A percentile compares a stretch with the other conserved stretches of the same genome.
Conservation (phyloP, 2,797 vertebrate species). For the Pipistrellus pygmaeus region DNA sequence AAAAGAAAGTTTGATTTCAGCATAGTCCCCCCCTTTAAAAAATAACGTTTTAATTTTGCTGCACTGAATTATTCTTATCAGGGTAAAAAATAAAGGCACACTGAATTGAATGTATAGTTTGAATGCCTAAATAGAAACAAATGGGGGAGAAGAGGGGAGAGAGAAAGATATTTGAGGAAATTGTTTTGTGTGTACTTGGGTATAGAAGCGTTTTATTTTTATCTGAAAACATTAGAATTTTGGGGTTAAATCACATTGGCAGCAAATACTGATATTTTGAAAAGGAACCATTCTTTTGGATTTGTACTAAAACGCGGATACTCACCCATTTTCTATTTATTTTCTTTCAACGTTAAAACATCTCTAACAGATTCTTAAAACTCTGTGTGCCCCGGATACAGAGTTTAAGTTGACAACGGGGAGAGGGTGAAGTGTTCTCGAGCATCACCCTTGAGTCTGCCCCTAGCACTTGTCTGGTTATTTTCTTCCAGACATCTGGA, state of each 20-base stretch:
- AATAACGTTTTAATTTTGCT: constrained; percentile 66
- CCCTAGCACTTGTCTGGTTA: neutral
- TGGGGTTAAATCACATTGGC: neutral
- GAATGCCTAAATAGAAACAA: neutral
- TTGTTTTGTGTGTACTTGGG: neutral
- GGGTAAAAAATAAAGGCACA: neutral
- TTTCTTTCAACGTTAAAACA: neutral
- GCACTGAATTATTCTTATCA: neutral
- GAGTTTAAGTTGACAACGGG: neutral
- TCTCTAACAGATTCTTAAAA: neutral
- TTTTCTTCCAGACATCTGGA: constrained; percentile 55
- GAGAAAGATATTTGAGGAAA: neutral
- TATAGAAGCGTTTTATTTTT: constrained; percentile 20
- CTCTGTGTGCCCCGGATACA: neutral
- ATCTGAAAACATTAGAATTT: neutral
- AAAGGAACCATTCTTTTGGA: neutral
- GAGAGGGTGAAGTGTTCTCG: neutral
- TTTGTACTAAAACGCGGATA: neutral
- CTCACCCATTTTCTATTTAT: neutral
- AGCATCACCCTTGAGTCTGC: neutral
- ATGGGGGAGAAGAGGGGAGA: neutral
- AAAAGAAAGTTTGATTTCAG: constrained; percentile 62
- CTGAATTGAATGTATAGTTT: constrained; percentile 23
- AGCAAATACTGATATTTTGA: constrained; percentile 24
- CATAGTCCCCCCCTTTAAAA: constrained; percentile 33